These are phyloP conservation scores for Albula glossodonta DNA, from an alignment of 2,113 vertebrate species.

Conservation along the genomic window DNA sequence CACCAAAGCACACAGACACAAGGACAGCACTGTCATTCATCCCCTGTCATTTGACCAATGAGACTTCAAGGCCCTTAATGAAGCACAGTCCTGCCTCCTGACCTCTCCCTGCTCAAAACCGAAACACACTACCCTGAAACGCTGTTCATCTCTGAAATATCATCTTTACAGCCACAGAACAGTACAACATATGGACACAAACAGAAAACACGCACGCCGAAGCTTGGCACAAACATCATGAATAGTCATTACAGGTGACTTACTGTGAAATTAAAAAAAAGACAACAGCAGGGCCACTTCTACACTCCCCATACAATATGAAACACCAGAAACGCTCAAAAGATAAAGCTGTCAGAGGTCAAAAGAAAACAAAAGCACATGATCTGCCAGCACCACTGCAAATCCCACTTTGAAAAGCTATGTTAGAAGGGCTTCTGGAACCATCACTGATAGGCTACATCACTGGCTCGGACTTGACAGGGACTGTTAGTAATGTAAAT, in stretches of 20 bases:
- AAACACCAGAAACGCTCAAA: background rate
- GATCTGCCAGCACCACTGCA: background rate
- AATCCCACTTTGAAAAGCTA: background rate
- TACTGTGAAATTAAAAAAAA: background rate
- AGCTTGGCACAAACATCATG: background rate
- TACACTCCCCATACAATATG: background rate
- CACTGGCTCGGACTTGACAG: background rate
- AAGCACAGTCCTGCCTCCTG: background rate
- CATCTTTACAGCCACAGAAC: background rate
- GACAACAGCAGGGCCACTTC: background rate
- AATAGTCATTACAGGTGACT: background rate
- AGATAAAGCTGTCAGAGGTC: background rate
- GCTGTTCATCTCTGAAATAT: background rate
- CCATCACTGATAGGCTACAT: background rate
- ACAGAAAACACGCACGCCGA: background rate
- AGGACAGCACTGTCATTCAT: background rate
- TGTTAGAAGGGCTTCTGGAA: background rate
- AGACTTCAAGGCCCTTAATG: background rate
- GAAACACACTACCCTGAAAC: background rate
- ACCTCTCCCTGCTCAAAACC: background rate
- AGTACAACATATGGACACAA: background rate
- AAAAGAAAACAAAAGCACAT: background rate
- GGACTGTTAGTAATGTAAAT: slow-evolving; percentile 18
- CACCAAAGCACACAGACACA: background rate
- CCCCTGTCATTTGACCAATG: background rate